These are phyloP conservation scores for Trigoniulus corallinus DNA, from an alignment of 1,140 invertebrate species.

Conservation along the genomic window DNA sequence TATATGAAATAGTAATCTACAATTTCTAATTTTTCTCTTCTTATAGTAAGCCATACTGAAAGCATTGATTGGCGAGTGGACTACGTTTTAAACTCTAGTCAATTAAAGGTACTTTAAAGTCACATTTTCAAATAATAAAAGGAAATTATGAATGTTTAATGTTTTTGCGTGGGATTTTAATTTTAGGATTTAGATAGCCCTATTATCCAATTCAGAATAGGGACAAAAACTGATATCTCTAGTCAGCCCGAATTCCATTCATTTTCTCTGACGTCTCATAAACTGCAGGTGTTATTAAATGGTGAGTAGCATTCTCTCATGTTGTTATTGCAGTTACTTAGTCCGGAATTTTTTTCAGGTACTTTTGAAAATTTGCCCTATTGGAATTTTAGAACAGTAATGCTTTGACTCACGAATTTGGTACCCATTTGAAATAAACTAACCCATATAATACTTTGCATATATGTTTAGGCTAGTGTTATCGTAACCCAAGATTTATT, in stretches of 20 bases:
- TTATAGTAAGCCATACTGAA: not conserved
- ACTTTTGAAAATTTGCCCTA: no score
- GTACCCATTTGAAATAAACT: no score
- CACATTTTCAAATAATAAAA: not conserved
- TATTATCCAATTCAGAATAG: not conserved
- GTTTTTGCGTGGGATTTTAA: not conserved
- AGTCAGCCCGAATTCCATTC: not conserved
- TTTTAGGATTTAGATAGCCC: not conserved
- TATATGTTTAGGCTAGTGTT: no score
- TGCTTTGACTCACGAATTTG: no score
- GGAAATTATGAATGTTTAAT: not conserved
- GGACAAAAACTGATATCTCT: not conserved
- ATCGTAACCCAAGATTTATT: no score
- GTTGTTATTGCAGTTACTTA: no score
- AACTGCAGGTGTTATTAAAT: not conserved
- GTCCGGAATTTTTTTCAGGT: no score
- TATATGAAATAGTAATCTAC: not conserved
- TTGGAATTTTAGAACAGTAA: no score
- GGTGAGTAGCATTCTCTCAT: no score
- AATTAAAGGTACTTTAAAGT: conserved; percentile 2
- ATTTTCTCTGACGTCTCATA: not conserved
- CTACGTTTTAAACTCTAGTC: conserved; percentile 5
- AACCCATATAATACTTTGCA: no score
- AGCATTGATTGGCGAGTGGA: conserved; percentile 5
- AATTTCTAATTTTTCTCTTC: not conserved